phyloP scores from a whole-genome alignment of 1,140 invertebrate species.

The Drosophila biarmipes region DNA sequence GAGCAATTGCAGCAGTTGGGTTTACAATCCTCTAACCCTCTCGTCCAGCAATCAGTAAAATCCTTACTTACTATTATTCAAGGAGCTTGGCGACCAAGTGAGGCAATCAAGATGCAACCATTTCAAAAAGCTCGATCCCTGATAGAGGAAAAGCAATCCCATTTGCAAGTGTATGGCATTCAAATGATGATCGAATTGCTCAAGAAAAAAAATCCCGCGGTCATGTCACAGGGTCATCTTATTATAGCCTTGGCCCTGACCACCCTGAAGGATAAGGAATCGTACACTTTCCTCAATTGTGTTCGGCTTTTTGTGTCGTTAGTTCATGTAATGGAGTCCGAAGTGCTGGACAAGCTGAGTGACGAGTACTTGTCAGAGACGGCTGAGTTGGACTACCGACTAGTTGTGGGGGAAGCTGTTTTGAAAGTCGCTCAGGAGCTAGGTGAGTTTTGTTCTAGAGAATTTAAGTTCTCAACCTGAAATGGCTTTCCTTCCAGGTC shows the following conservation, averaged over 20 bases:
- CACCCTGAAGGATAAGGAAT: constrained; percentile 71
- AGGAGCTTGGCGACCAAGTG: constrained; percentile 5
- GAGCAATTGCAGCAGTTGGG: constrained; percentile 26
- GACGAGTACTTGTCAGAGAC: constrained; percentile 76
- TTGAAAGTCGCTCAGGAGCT: constrained; percentile 88
- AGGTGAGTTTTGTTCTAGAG: constrained; percentile 85
- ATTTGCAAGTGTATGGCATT: constrained; percentile 80
- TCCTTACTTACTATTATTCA: constrained; percentile 37
- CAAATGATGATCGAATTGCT: constrained; percentile 68
- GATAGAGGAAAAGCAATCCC: constrained; percentile 60
- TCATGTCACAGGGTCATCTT: constrained; percentile 63
- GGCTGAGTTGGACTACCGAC: constrained; percentile 79
- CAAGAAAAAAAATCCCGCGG: constrained; percentile 48
- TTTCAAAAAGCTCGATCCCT: constrained; percentile 67
- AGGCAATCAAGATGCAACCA: not conserved
- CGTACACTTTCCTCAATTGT: constrained; percentile 80
- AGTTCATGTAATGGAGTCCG: constrained; percentile 67
- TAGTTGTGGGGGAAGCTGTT: constrained; percentile 92
- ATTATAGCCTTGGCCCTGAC: constrained; percentile 71
- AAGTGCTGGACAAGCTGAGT: constrained; percentile 74
- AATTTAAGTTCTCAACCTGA: not conserved
- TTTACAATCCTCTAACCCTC: constrained; percentile 9
- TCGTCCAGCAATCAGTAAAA: constrained; percentile 42
- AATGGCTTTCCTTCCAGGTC: constrained; percentile 85
- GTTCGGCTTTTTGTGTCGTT: constrained; percentile 73